phyloP scores from a whole-genome alignment of 2,888 invertebrate species.

The Helicoverpa assulta region DNA sequence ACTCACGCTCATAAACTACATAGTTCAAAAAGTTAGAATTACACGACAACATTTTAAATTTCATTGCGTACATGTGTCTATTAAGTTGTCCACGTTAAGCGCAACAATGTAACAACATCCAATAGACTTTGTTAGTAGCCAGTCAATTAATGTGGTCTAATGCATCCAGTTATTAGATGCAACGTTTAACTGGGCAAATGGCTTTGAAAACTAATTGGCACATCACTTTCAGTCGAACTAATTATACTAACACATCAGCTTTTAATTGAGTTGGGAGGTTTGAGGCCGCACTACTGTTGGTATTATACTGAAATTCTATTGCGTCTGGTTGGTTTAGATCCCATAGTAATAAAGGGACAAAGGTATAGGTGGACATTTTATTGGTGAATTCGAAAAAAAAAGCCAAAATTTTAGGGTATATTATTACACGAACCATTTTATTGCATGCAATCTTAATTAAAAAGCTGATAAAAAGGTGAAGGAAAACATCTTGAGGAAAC shows the following conservation, averaged over 20 bases:
- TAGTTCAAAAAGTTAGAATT: no score
- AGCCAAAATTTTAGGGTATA: no score
- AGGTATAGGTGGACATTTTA: neutral
- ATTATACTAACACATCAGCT: constrained; percentile 21
- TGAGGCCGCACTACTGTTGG: neutral
- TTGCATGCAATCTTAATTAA: no score
- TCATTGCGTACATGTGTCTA: no score
- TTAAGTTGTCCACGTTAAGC: no score
- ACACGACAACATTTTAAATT: no score
- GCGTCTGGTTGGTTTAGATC: neutral
- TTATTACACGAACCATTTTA: no score
- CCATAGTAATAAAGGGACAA: neutral
- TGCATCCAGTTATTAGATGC: constrained; percentile 49
- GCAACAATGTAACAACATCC: neutral
- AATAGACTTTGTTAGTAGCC: constrained; percentile 22
- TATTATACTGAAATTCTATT: constrained; percentile 5
- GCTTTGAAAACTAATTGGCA: constrained; percentile 52
- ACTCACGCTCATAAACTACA: no score
- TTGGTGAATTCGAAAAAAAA: neutral
- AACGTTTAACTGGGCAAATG: constrained; percentile 43
- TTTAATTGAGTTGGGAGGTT: constrained; percentile 22
- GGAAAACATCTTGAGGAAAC: no score
- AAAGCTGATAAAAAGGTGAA: no score
- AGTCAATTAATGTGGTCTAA: constrained; percentile 48
- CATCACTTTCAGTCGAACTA: constrained; percentile 45